Evolutionary conservation across 2,113 vertebrate genomes (phyloP).

Genomic region (Trogon melanurus): DNA sequence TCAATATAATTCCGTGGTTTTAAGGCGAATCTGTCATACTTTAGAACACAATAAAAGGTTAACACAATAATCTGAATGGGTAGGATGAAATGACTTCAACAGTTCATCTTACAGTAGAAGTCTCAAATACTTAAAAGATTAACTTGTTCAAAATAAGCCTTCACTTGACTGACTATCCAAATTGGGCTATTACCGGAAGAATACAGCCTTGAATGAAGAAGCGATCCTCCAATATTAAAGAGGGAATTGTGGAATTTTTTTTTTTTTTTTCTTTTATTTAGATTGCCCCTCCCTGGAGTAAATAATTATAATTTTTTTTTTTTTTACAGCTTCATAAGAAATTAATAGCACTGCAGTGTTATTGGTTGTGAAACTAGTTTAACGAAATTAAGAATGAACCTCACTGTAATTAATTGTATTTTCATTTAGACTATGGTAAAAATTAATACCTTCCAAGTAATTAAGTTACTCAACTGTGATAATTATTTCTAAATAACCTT

Average conservation of each 20-base stretch:
- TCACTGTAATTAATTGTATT: not conserved
- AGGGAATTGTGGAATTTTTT: not conserved
- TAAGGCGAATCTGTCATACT: not conserved
- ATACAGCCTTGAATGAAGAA: not conserved
- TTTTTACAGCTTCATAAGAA: not conserved
- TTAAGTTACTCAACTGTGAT: not conserved
- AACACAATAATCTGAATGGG: not conserved
- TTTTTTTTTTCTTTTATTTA: no score
- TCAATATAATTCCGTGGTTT: slow-evolving; percentile 43
- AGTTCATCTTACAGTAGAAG: no score
- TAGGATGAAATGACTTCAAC: not conserved
- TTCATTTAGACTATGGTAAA: not conserved
- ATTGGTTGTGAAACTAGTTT: not conserved
- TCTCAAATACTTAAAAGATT: no score
- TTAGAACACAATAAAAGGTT: not conserved
- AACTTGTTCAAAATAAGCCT: no score
- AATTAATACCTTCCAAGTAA: not conserved
- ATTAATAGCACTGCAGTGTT: not conserved
- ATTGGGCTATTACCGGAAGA: no score
- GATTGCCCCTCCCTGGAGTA: not conserved
- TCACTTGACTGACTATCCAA: no score
- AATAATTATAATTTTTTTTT: not conserved
- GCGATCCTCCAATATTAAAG: not conserved
- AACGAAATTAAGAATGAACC: not conserved
- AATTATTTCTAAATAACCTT: not conserved